A percentile compares a stretch with the other conserved stretches of the same genome.
Conservation (phyloP, 2,797 vertebrate genomes). For the Rhabdophis nuchalis region DNA sequence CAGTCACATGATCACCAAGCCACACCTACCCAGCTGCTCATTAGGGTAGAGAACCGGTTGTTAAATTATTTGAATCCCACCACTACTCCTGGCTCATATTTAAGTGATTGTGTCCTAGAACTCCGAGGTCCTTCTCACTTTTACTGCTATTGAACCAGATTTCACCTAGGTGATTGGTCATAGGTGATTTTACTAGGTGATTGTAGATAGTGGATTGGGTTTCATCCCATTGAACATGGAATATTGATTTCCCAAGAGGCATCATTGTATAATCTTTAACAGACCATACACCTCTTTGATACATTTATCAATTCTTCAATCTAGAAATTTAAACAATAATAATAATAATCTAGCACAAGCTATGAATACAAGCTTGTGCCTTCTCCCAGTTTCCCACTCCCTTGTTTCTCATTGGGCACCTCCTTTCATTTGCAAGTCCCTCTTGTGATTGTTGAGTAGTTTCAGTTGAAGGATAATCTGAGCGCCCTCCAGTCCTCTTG, state of each 20-base stretch:
- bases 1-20: no score
- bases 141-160: neutral
- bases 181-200: neutral
- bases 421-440: slow-evolving; percentile 8
- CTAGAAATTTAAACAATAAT: no score
- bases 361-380: slow-evolving; percentile 37
- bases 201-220: neutral
- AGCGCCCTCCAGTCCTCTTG: slow-evolving; percentile 61
- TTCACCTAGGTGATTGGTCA: neutral
- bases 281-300: slow-evolving; percentile 14
- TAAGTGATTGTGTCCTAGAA: neutral
- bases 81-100: neutral
- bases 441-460: slow-evolving; percentile 33
- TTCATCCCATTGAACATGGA: neutral
- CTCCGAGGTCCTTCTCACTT: neutral
- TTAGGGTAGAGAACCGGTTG: no score
- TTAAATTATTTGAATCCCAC: no score
- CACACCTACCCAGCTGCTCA: no score
- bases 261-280: slow-evolving; percentile 44
- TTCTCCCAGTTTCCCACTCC: neutral
- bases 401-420: neutral
- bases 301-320: slow-evolving; percentile 11
- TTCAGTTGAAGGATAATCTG: slow-evolving; percentile 63
- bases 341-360: neutral
- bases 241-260: neutral